A percentile compares a stretch with the other conserved stretches of the same genome.
Conservation (phyloP, 2,888 invertebrate species). For the Pyrocoelia pectoralis region DNA sequence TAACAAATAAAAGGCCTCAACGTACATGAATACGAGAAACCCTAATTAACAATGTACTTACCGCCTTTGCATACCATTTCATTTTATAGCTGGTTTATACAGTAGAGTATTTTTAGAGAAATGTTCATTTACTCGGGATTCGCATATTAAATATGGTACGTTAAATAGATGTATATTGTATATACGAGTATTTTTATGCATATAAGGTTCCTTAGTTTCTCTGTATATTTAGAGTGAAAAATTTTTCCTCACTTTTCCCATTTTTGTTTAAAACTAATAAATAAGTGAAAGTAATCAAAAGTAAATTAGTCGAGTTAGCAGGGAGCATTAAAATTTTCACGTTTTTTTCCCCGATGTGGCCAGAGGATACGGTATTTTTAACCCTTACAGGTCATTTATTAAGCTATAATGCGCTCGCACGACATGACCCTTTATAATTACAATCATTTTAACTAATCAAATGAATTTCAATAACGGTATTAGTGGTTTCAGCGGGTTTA, state of each 20-base stretch:
- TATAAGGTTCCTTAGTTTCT: not conserved
- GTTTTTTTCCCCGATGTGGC: constrained; percentile 18
- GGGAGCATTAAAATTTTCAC: constrained; percentile 27
- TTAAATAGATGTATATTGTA: not conserved
- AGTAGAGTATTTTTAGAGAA: not conserved
- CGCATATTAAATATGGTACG: not conserved
- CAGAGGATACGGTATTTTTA: constrained; percentile 35
- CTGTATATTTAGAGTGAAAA: not conserved
- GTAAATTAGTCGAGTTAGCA: constrained; percentile 25
- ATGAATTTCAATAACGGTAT: constrained; percentile 38
- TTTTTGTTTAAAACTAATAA: constrained; percentile 27
- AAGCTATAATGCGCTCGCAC: constrained; percentile 34
- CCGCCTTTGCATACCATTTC: no score
- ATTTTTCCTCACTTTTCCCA: constrained; percentile 18
- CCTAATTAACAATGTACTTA: no score
- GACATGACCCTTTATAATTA: constrained; percentile 43
- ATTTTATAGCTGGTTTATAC: no score
- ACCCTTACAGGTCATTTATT: constrained; percentile 41
- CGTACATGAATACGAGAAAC: no score
- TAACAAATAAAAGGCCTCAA: no score
- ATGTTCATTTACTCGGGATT: not conserved
- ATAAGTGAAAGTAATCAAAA: constrained; percentile 34
- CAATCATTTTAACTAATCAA: constrained; percentile 41
- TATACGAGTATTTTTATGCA: not conserved
- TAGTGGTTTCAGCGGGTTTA: constrained; percentile 25